phyloP scores from a whole-genome alignment of 2,113 vertebrate species.

The Alexandromys fortis region DNA sequence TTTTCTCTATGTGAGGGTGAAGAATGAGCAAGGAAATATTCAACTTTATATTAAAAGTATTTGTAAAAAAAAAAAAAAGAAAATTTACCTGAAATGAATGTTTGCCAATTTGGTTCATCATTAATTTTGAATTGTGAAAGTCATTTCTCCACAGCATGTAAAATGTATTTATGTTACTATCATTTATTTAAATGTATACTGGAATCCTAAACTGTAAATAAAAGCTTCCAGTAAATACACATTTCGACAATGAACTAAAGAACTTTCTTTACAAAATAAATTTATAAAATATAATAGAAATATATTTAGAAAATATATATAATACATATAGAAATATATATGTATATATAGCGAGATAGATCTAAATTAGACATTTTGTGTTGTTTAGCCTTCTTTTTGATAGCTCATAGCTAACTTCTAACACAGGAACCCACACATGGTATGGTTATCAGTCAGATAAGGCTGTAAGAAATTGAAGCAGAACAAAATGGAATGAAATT shows the following conservation, averaged over 20 bases:
- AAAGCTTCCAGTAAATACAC: not conserved
- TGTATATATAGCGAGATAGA: not conserved
- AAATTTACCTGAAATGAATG: not conserved
- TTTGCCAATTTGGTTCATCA: not conserved
- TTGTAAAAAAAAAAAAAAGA: conserved; percentile 20
- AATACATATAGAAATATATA: no score
- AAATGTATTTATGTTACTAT: not conserved
- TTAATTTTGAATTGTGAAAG: not conserved
- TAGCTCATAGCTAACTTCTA: not conserved
- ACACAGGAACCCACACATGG: not conserved
- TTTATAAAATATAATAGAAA: not conserved
- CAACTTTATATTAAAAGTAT: not conserved
- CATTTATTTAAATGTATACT: not conserved
- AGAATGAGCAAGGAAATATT: not conserved
- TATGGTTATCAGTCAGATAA: not conserved
- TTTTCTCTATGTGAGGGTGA: not conserved
- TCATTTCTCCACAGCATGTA: not conserved
- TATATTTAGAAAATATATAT: no score
- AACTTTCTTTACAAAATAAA: not conserved
- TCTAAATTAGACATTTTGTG: not conserved
- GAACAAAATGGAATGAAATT: not conserved
- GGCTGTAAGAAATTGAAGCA: not conserved
- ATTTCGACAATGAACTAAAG: not conserved
- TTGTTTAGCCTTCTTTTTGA: not conserved
- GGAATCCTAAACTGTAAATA: not conserved